A percentile compares a stretch with the other conserved stretches of the same genome.
Conservation (phyloP, 2,797 vertebrate genomes). For the Hephaestus fuliginosus region DNA sequence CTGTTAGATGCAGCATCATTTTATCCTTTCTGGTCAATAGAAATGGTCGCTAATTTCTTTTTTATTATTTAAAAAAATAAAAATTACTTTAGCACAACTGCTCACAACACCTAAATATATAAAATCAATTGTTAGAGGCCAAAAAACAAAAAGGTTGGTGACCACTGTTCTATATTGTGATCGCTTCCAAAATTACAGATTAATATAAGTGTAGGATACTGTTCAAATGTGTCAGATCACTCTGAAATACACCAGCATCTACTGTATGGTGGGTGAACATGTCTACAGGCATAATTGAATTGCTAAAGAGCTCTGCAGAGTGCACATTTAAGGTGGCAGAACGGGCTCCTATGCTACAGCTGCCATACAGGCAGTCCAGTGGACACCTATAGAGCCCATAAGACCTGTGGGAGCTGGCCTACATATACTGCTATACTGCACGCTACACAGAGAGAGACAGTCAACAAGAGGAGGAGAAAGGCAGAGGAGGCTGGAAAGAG, state of each 20-base stretch:
- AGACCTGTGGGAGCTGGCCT: conserved; percentile 68
- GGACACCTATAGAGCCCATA: conserved; percentile 63
- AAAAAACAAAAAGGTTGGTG: neutral
- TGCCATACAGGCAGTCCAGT: conserved; percentile 50
- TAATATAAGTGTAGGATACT: neutral
- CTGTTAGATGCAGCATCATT: neutral
- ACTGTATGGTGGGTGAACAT: neutral
- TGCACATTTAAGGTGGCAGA: conserved; percentile 33
- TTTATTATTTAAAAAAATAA: too few species aligned
- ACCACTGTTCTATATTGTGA: neutral
- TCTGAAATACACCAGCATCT: neutral
- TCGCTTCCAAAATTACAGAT: neutral
- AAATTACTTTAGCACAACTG: neutral
- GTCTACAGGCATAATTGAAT: conserved; percentile 31
- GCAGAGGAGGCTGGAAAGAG: neutral
- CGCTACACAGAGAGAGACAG: conserved; percentile 12
- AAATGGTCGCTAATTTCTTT: neutral
- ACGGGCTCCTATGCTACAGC: conserved; percentile 29
- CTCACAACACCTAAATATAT: neutral
- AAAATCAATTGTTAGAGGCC: neutral
- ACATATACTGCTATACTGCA: conserved; percentile 50
- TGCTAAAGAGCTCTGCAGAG: conserved; percentile 23
- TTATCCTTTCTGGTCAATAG: neutral
- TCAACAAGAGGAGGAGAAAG: conserved; percentile 23
- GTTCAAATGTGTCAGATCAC: neutral